Base-by-base conservation (phyloP, 2,113 vertebrate species). In the Rhinopithecus roxellana region DNA sequence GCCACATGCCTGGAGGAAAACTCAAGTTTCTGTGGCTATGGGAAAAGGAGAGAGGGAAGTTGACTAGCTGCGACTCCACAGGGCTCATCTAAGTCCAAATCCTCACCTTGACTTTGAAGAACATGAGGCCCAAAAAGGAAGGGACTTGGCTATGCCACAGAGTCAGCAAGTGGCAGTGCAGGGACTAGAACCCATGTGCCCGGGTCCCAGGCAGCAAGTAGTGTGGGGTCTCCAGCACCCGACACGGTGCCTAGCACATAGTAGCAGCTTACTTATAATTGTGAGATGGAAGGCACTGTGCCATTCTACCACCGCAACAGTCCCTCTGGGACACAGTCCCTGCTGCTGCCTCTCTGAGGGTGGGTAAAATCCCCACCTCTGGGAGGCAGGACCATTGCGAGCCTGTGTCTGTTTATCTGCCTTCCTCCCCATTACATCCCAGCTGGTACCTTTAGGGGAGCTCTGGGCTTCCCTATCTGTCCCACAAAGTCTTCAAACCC, bases 41-140 rank as follows among this genome's bases (percentile, higher is more conserved):
- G 55, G n/a, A 48, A 10, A 55, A 43, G 74, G 25, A 75, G 43
- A 50, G 40, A n/a, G 20, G n/a, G 45, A 92, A 48, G 32, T 45
- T 9, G 25, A 11, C 23, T 20, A 72, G 70, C 0, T 0, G 25
- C 8, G 3, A 50, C 77, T 40, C 69, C 55, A 23, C 18, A 23
- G 45, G 45, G 35, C 30, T 67, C 59, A 72, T 25, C 45, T 8
- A 2, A 2, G 67, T 27, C 57, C 13, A 50, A 50, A 38, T 11
- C 30, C 22, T 83, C 43, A 2, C n/a, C 12, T 86, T 48, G 35
- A 55, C 43, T 13, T n/a, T 35, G 23, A 45, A 74, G 82, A 61
- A 40, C 17, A 10, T 45, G 43, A 92, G 74, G 38, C 16, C 48
- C 43, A 90, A 72, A 22, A 85, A 32, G 35, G 59, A 40, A 50